Base-by-base conservation (phyloP, 2,888 invertebrate species). In the Ennomos fuscantarius region DNA sequence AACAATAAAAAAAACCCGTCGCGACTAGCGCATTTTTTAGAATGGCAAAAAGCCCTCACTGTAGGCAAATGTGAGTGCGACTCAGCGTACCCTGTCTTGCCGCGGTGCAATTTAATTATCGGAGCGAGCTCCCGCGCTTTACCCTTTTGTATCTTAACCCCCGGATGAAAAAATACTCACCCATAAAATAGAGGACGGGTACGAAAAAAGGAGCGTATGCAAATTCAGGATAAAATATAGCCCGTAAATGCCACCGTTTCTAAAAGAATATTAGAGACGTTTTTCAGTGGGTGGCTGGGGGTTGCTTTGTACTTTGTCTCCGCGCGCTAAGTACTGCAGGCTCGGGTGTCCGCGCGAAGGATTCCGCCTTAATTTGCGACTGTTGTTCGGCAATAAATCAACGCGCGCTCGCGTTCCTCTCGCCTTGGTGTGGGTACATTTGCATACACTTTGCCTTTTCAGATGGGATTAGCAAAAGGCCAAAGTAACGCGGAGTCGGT, bases 191-290 rank as follows among this genome's bases (percentile, higher is more conserved):
- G 90, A 90, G 88, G 89, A 91, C 90, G 90, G 91, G 90, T 89
- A 89, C 85, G 87, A 87, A 90, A 88, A 93, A 91, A 93, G 89
- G 89, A 92, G 92, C 92, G 93, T 93, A 93, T 93, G 93, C 93
- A 93, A 93, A 93, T 93, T 93, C 93, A 84, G 92, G 92, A 92
- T 93, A 93, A 93, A 93, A 93, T 93, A 93, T 93, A 93, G 93
- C 93, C 92, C 92, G 93, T 93, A 93, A 93, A 93, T 93, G 93
- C 93, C 92, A 92, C 92, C 92, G 93, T 93, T 92, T 92, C 93
- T 92, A 93, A 92, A 93, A 92, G 93, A 93, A 93, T 93, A 93
- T 93, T 93, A 93, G 92, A 92, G 92, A 90, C 93, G 92, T 92
- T 93, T 92, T 93, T 91, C 92, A 92, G 93, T 90, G 92, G 92